These are phyloP conservation scores for Cephus spinipes DNA, from an alignment of 2,888 invertebrate genomes.

Conservation along the genomic window DNA sequence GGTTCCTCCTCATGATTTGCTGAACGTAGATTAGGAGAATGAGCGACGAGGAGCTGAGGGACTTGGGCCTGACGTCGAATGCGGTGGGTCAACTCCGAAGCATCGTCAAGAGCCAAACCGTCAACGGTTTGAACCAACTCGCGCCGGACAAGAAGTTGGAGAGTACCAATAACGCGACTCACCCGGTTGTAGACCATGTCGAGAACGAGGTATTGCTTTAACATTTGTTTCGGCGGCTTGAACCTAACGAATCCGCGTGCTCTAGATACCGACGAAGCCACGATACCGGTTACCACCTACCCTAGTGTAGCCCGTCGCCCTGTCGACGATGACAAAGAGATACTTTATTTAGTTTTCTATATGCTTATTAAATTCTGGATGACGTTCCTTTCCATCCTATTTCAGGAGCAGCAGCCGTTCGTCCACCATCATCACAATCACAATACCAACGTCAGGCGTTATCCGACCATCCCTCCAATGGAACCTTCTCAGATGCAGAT, in stretches of 20 bases:
- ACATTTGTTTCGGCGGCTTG: background rate
- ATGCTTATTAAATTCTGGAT: slow-evolving; percentile 11
- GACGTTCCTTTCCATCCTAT: slow-evolving; percentile 6
- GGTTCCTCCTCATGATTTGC: background rate
- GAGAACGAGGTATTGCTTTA: slow-evolving; percentile 54
- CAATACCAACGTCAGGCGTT: slow-evolving; percentile 55
- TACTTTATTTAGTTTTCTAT: slow-evolving; percentile 21
- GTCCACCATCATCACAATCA: slow-evolving; percentile 48
- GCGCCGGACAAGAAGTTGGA: slow-evolving; percentile 54
- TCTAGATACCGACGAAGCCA: background rate
- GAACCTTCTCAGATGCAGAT: slow-evolving; percentile 60
- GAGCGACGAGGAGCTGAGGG: slow-evolving; percentile 74
- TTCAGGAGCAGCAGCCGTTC: slow-evolving; percentile 16
- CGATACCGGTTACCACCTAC: background rate
- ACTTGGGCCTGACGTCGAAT: slow-evolving; percentile 68
- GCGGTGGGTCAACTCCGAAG: slow-evolving; percentile 71
- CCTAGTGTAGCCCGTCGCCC: slow-evolving; percentile 3
- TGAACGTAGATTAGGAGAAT: slow-evolving; percentile 71
- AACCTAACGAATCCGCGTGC: background rate
- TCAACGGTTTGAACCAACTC: slow-evolving; percentile 58
- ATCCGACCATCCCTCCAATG: slow-evolving; percentile 55
- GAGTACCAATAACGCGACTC: slow-evolving; percentile 43
- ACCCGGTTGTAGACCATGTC: slow-evolving; percentile 43
- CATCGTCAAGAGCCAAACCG: slow-evolving; percentile 69
- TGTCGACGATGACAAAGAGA: slow-evolving; percentile 13